These are phyloP conservation scores for Saxidomus purpurata DNA, from an alignment of 1,140 invertebrate genomes.

Conservation along the genomic window DNA sequence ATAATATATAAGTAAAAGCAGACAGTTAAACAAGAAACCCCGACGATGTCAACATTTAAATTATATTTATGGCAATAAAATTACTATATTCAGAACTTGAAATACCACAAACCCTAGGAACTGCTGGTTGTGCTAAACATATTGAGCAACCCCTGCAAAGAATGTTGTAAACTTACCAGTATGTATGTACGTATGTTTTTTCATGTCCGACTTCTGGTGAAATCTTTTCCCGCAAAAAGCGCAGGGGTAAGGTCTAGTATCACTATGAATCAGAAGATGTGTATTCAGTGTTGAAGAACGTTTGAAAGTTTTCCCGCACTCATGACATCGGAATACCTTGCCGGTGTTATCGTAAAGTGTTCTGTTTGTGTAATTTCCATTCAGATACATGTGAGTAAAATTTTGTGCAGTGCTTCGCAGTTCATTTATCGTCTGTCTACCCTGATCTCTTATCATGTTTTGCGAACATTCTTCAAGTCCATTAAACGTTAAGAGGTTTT, in stretches of 20 bases:
- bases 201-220: slow-evolving; percentile 99
- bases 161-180: slow-evolving; percentile 98
- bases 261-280: slow-evolving; percentile 99
- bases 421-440: not conserved
- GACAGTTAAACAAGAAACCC: too few relatives aligned
- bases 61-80: too few relatives aligned
- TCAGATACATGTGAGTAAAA: not conserved
- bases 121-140: too few relatives aligned
- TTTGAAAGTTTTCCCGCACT: slow-evolving; percentile 96
- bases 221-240: slow-evolving; percentile 96
- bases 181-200: slow-evolving; percentile 99
- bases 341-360: slow-evolving; percentile 32
- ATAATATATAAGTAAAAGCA: too few relatives aligned
- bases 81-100: too few relatives aligned
- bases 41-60: too few relatives aligned
- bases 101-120: too few relatives aligned
- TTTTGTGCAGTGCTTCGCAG: not conserved
- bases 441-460: not conserved
- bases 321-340: slow-evolving; percentile 40
- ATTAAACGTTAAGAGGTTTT: not conserved
- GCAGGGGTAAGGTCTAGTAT: slow-evolving; percentile 90
- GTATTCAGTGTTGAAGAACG: slow-evolving; percentile 98
- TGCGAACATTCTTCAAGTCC: not conserved
- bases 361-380: not conserved
- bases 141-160: too few relatives aligned